Evolutionary conservation across 1,140 invertebrate species (phyloP), one percentile per base, ranked within the genome.

Genomic region (Drosophila tsacasi): DNA sequence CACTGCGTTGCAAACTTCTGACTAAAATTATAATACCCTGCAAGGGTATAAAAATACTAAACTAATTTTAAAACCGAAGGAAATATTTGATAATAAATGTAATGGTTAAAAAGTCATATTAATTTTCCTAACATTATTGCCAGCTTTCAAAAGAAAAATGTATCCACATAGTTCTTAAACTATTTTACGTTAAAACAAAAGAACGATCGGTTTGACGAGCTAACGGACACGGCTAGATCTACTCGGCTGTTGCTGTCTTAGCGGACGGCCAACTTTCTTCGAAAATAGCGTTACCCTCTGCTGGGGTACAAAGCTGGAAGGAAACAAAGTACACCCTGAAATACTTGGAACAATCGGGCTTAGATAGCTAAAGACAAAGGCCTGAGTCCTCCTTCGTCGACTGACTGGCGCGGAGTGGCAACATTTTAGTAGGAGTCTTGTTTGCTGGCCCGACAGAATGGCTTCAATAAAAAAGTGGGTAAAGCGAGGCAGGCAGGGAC

Each of bases 381-480:
- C 21, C 21, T 13, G 37, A 35, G 21, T 30, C 37, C 30, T 35
- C 30, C 23, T 30, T 42, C 62, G 57, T 61, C 30, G 44, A 35
- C 32, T 40, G 35, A 32, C 52, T 39, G 35, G 12, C 23, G 30
- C 21, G 27, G 64, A 71, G 37, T 50, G 27, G 37, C 39, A 57
- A 46, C 44, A 74, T 74, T 74, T 76, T 55, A 49, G 59, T 37
- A 60, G 30, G 44, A 46, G 49, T 52, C 39, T 76, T 55, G 60
- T 63, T 62, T 49, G 10, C 54, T 46, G 44, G 54, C 46, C 17
- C 54, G 15, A 40, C 37, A 68, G 55, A 81, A 81, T 74, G 52
- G 57, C 78, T 65, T 85, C 73, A 81, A 78, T 86, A 86, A 82
- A 86, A 76, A 47, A 76, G 62, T 68, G 69, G 82, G 63, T 79